Percentiles rank a stretch among this genome's conserved stretches.
phyloP scores from a whole-genome alignment of 2,888 invertebrate species.

The Lasioglossum calceatum region DNA sequence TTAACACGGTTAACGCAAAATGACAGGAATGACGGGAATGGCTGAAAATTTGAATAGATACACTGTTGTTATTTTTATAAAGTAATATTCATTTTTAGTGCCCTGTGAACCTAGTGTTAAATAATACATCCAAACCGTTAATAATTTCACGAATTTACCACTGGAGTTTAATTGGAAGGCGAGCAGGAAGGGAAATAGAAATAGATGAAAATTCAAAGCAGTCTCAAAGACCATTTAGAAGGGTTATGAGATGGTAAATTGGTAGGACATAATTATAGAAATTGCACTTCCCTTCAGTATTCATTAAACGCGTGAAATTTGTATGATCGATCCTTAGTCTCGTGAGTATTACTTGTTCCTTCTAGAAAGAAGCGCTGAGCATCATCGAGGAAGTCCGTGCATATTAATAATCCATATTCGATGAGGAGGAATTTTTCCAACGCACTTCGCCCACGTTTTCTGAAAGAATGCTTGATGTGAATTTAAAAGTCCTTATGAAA shows the following conservation, averaged over 20 bases:
- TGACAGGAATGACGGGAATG: too few relatives aligned
- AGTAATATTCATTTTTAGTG: too few relatives aligned
- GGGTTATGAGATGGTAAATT: background rate
- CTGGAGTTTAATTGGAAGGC: background rate
- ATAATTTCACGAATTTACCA: background rate
- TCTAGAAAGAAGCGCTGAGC: background rate
- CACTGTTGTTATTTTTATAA: too few relatives aligned
- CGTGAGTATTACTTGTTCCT: background rate
- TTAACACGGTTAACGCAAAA: too few relatives aligned
- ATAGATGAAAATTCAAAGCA: background rate
- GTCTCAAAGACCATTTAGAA: background rate
- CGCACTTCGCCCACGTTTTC: background rate
- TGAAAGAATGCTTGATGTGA: background rate
- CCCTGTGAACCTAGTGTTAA: too few relatives aligned
- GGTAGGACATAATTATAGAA: background rate
- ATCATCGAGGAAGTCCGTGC: background rate
- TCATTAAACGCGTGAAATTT: background rate
- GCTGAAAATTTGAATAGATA: too few relatives aligned
- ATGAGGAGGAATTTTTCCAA: background rate
- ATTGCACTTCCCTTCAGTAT: background rate
- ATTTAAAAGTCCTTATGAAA: background rate
- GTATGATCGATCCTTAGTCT: background rate
- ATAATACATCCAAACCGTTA: background rate
- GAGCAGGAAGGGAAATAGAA: background rate
- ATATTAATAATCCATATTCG: background rate